A percentile compares a stretch with the other conserved stretches of the same genome.
Evolutionary conservation across 2,113 vertebrate genomes (phyloP).

Genomic region (Hydropotes inermis): DNA sequence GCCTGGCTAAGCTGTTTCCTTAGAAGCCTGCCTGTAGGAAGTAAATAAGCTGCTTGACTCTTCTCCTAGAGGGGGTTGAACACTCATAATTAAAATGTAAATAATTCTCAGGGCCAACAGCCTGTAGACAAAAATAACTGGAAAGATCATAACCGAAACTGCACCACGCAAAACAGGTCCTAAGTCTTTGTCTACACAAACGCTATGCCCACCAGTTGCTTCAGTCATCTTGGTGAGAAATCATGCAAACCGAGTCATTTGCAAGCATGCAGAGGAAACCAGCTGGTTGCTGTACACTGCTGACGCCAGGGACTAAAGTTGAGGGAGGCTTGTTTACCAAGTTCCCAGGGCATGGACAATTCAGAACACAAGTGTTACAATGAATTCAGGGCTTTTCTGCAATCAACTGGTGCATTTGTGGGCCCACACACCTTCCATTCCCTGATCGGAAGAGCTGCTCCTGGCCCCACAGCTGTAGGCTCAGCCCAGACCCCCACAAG

Average conservation of each 20-base stretch:
- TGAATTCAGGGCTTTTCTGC: neutral
- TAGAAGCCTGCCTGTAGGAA: constrained; percentile 28
- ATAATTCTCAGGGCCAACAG: constrained; percentile 48
- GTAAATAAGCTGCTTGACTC: constrained; percentile 9
- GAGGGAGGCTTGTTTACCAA: neutral
- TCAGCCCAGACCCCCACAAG: neutral
- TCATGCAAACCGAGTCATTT: neutral
- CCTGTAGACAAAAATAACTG: constrained; percentile 28
- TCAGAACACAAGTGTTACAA: neutral
- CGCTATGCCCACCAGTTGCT: neutral
- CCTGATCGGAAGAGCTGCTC: neutral
- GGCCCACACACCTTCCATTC: neutral
- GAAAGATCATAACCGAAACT: neutral
- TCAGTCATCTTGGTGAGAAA: neutral
- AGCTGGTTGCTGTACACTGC: neutral
- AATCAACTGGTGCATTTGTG: neutral
- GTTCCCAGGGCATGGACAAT: rapidly evolving
- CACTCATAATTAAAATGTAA: constrained; percentile 61
- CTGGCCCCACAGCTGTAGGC: neutral
- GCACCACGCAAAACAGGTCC: neutral
- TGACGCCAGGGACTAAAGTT: neutral
- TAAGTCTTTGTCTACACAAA: constrained; percentile 4
- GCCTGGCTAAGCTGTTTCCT: neutral
- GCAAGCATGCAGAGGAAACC: neutral
- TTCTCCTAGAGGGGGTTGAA: neutral